phyloP scores from a whole-genome alignment of 2,113 vertebrate species.

The Takifugu flavidus region DNA sequence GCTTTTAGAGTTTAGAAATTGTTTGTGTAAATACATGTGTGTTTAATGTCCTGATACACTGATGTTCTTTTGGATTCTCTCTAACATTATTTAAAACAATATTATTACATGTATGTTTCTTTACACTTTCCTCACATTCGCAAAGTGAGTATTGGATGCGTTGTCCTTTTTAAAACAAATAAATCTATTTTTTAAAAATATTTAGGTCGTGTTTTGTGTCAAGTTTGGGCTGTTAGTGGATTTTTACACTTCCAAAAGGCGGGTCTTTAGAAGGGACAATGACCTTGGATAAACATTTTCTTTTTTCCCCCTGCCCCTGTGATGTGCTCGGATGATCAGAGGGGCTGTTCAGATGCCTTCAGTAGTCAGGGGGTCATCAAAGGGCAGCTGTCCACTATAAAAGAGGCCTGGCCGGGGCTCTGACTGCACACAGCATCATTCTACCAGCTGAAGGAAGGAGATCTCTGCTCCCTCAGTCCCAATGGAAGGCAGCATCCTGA shows the following conservation, averaged over 20 bases:
- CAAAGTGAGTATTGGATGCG: not conserved
- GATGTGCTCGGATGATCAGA: conserved; percentile 72
- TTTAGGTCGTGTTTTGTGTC: not conserved
- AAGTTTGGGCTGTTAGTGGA: conserved; percentile 25
- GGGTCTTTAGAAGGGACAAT: conserved; percentile 60
- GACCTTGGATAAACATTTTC: conserved; percentile 74
- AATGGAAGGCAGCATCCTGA: conserved; percentile 41
- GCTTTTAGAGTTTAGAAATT: too few relatives aligned
- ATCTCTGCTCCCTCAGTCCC: conserved; percentile 23
- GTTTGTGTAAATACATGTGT: too few relatives aligned
- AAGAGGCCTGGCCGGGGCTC: conserved; percentile 53
- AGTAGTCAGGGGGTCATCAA: conserved; percentile 76
- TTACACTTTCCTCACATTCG: not conserved
- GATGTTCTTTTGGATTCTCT: too few relatives aligned
- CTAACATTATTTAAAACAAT: too few relatives aligned
- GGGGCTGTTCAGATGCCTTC: conserved; percentile 68
- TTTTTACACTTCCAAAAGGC: not conserved
- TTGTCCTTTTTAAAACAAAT: conserved; percentile 12
- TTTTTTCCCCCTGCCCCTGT: conserved; percentile 31
- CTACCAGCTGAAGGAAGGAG: conserved; percentile 49
- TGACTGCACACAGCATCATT: conserved; percentile 58
- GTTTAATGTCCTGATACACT: too few relatives aligned
- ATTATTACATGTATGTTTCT: too few relatives aligned
- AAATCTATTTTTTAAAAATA: not conserved
- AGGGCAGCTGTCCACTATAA: conserved; percentile 80